Evolutionary conservation across 1,140 invertebrate genomes (phyloP).

Genomic region (Megalopta genalis): DNA sequence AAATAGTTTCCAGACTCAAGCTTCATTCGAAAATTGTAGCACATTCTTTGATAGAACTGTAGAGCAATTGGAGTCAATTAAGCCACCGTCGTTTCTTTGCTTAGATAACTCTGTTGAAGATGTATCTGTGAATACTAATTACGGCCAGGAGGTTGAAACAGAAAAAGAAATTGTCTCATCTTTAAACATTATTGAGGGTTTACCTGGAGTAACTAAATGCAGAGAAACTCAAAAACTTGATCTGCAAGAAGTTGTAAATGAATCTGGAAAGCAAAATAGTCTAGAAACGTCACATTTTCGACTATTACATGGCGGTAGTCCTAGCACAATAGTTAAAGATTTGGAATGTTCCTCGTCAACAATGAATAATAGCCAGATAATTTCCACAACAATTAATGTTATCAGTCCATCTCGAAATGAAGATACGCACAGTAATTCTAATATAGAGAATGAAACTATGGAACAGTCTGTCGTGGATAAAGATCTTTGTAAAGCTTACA

Average conservation of each 20-base stretch:
- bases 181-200: background rate
- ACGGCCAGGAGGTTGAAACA: background rate
- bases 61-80: slow-evolving; percentile 31
- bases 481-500: background rate
- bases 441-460: slow-evolving; percentile 6
- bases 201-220: background rate
- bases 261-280: background rate
- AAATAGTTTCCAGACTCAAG: background rate
- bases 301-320: background rate
- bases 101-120: slow-evolving; percentile 11
- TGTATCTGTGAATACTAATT: background rate
- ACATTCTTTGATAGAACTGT: background rate
- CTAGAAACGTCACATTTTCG: background rate
- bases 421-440: background rate
- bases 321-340: background rate
- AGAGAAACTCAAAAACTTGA: background rate
- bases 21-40: background rate
- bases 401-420: too few species aligned
- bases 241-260: background rate
- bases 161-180: background rate
- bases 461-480: background rate
- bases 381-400: background rate
- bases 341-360: background rate
- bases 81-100: slow-evolving; percentile 41
- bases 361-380: too few species aligned